Percentiles rank a stretch among this genome's conserved stretches.
Conservation (phyloP, 2,888 invertebrate genomes). For the Mactromeris polynyma region DNA sequence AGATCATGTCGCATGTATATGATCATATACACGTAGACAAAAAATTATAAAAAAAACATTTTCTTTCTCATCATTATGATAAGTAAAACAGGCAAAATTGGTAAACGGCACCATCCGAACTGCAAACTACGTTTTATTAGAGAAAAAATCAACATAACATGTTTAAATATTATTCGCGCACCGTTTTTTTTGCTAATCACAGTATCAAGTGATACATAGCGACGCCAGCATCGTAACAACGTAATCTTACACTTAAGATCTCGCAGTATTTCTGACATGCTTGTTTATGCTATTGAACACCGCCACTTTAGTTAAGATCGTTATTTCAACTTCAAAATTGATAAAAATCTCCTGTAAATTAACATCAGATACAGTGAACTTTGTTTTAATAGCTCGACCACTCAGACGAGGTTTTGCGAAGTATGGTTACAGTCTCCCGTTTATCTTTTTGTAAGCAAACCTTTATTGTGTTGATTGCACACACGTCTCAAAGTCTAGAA, state of each 20-base stretch:
- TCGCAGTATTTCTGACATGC: background rate
- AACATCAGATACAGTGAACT: background rate
- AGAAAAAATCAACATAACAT: too few relatives aligned
- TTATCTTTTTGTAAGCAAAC: background rate
- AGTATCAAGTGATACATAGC: background rate
- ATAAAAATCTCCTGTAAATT: background rate
- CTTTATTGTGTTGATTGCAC: background rate
- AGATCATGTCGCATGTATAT: too few relatives aligned
- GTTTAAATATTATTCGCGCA: too few relatives aligned
- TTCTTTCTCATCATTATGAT: too few relatives aligned
- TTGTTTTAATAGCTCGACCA: background rate
- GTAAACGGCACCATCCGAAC: too few relatives aligned
- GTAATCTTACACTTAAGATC: background rate
- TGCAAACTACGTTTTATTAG: too few relatives aligned
- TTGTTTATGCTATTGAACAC: background rate
- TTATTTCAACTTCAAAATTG: background rate
- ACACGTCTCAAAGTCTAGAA: constrained; percentile 8
- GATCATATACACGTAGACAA: too few relatives aligned
- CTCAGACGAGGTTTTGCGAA: background rate
- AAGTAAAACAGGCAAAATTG: too few relatives aligned
- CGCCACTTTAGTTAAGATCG: background rate
- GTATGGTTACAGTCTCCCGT: background rate
- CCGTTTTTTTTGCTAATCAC: too few relatives aligned
- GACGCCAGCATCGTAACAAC: background rate
- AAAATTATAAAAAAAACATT: too few relatives aligned